These are phyloP conservation scores for Eulemur rubriventer DNA, from an alignment of 2,797 vertebrate species.

Conservation along the genomic window DNA sequence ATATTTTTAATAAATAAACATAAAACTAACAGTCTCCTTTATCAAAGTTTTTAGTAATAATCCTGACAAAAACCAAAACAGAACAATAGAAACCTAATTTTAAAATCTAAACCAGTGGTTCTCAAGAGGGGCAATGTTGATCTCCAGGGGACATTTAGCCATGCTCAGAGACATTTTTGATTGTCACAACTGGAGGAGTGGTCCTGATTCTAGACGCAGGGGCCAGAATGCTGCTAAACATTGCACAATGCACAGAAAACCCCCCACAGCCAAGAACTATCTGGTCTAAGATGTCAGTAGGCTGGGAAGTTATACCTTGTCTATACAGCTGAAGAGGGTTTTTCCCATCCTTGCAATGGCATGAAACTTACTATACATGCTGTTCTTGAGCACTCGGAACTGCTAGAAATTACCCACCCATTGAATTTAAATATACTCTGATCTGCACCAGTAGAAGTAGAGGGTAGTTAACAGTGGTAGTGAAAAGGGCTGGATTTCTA, in stretches of 20 bases:
- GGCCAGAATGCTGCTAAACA: background rate
- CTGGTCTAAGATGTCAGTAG: background rate
- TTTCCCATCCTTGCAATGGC: background rate
- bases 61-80: background rate
- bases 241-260: accelerated
- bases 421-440: background rate
- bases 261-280: accelerated
- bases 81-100: background rate
- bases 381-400: background rate
- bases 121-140: background rate
- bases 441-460: too few species aligned
- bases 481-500: background rate
- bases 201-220: accelerated
- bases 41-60: background rate
- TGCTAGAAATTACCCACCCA: background rate
- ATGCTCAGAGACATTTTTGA: background rate
- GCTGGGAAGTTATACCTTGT: too few species aligned
- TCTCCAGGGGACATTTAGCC: background rate
- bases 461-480: background rate
- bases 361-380: background rate
- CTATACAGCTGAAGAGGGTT: background rate
- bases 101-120: background rate
- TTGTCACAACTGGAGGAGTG: accelerated
- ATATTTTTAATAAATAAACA: background rate
- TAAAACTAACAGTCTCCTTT: background rate